Base-by-base conservation (phyloP, 2,888 invertebrate genomes). In the Dichetophora obliterata region DNA sequence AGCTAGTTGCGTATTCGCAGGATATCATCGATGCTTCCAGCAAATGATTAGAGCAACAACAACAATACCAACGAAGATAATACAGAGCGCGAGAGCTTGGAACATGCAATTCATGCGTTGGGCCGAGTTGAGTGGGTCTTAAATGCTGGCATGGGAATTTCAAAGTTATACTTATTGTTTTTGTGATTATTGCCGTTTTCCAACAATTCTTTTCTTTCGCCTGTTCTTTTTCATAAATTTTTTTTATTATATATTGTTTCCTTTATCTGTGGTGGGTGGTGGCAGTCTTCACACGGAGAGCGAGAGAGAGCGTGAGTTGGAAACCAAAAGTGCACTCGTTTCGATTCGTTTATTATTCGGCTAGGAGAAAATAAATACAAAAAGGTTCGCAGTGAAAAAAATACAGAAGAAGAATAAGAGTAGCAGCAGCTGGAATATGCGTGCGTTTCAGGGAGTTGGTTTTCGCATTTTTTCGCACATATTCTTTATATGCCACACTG, bases 391-490 rank as follows among this genome's bases (percentile, higher is more conserved):
- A 14, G 27, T 14, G 24, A 61, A 19, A 27, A 61, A 16, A 14
- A 27, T 24, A 27, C 54, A 31, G 70, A 34, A 70, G 54, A 34
- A 54, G 70, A 11, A 27, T 2, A 27, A 27, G 54, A 78, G 76
- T 74, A 63, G 27, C 59, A 78, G 57, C 59, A 37, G 71, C 71
- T 37, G 57, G 14, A 22, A 52, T 70, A 59, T 57, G 71, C 68
- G 68, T 69, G 68, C 71, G 71, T 37, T 71, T 71, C 75, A 81
- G 81, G 81, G 81, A 81, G 81, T 81, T 80, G 81, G 80, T 81
- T 80, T 80, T 76, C 76, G 78, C 74, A 57, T 59, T 43, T 78
- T 77, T 70, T 24, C 65, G 52, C 63, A 63, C 50, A 52, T 80
- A n/a, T 68, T 59, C 19, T 59, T 69, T 54, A 6, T 43, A 14